Evolutionary conservation across 2,113 vertebrate species (phyloP).

Genomic region (Probosciger aterrimus): DNA sequence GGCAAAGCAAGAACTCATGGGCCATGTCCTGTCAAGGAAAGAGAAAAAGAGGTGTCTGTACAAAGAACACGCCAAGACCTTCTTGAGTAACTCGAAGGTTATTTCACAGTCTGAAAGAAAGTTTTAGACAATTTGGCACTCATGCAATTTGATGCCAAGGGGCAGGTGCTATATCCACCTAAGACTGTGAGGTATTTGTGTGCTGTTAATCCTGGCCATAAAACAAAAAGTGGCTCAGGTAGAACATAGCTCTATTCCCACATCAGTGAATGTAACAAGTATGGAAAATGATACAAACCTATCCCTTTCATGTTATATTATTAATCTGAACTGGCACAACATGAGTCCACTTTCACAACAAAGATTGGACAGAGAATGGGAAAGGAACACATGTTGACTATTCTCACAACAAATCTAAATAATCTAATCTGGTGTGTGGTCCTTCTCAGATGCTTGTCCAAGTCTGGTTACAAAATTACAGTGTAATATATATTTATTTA

Average conservation of each 20-base stretch:
- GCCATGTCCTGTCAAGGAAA: neutral
- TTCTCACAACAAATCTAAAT: constrained; percentile 50
- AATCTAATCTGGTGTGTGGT: constrained; percentile 57
- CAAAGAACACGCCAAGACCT: neutral
- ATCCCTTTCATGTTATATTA: constrained; percentile 58
- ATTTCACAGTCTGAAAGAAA: neutral
- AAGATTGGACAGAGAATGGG: constrained; percentile 44
- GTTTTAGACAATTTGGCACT: neutral
- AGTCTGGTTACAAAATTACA: constrained; percentile 49
- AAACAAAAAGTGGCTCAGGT: constrained; percentile 21
- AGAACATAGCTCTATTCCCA: constrained; percentile 11
- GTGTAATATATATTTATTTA: neutral
- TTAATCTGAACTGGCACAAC: constrained; percentile 64
- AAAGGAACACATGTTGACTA: constrained; percentile 36
- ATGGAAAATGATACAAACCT: constrained; percentile 49
- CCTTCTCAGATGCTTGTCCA: constrained; percentile 56
- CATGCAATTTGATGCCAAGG: neutral
- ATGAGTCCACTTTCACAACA: constrained; percentile 53
- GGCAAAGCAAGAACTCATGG: neutral
- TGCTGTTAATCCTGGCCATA: neutral
- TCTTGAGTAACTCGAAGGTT: neutral
- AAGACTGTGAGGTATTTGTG: neutral
- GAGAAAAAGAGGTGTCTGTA: neutral
- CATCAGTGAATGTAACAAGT: neutral
- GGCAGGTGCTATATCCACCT: neutral